These are phyloP conservation scores for Varroa destructor DNA, from an alignment of 1,140 invertebrate species.

Conservation along the genomic window DNA sequence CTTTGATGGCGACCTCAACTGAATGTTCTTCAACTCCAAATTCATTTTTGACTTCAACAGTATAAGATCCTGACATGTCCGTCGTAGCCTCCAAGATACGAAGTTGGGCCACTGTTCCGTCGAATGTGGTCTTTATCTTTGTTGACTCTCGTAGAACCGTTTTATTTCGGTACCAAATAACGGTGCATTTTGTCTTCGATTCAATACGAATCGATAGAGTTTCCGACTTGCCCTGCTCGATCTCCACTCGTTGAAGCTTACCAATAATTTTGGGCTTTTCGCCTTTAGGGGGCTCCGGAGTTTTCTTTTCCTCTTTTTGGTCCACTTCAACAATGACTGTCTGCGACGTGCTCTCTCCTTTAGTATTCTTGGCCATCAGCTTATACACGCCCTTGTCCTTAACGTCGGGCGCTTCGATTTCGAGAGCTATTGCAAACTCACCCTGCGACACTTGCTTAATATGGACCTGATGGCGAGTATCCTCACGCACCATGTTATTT, in stretches of 20 bases:
- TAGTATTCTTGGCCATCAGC: conserved; percentile 77
- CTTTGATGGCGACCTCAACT: conserved; percentile 57
- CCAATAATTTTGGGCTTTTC: conserved; percentile 62
- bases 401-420: conserved; percentile 52
- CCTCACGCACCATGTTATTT: conserved; percentile 58
- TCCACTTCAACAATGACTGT: conserved; percentile 54
- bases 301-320: conserved; percentile 32
- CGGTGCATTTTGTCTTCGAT: conserved; percentile 50
- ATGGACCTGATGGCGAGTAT: conserved; percentile 55
- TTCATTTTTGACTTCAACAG: conserved; percentile 64
- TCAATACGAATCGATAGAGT: conserved; percentile 29
- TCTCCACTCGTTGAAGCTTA: conserved; percentile 49
- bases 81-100: conserved; percentile 55
- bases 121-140: conserved; percentile 57
- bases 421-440: conserved; percentile 37
- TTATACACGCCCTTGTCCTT: conserved; percentile 76
- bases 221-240: conserved; percentile 15
- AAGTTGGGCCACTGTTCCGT: conserved; percentile 61
- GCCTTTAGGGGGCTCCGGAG: conserved; percentile 40
- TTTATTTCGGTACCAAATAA: conserved; percentile 71
- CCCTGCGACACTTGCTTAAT: conserved; percentile 46
- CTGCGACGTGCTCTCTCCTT: conserved; percentile 79
- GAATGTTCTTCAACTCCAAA: conserved; percentile 65
- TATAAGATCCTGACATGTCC: conserved; percentile 60
- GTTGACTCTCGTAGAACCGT: conserved; percentile 55